A percentile compares a stretch with the other conserved stretches of the same genome.
These are phyloP conservation scores for Epinephelus lanceolatus DNA, from an alignment of 2,113 vertebrate genomes.

Conservation along the genomic window DNA sequence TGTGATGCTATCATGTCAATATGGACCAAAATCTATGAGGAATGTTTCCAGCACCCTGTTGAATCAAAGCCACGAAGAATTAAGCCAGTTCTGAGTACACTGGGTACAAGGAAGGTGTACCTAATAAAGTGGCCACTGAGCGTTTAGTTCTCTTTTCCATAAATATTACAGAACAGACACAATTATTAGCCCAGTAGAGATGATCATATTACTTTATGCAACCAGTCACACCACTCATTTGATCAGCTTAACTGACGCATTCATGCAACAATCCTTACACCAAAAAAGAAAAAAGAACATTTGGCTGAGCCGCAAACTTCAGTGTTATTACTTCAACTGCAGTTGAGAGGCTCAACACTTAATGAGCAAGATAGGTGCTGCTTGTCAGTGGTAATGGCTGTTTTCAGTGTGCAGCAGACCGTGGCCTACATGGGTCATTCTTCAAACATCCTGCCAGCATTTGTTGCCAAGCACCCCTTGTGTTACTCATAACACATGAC, in stretches of 20 bases:
- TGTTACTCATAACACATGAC: slow-evolving; percentile 76
- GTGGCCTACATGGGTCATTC: slow-evolving; percentile 66
- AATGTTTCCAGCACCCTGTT: too few relatives aligned
- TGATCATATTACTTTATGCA: background rate
- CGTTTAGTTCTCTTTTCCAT: background rate
- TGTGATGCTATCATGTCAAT: too few relatives aligned
- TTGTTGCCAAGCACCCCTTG: slow-evolving; percentile 73
- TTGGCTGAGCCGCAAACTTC: slow-evolving; percentile 32
- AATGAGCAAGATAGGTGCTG: slow-evolving; percentile 76
- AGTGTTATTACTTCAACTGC: slow-evolving; percentile 55
- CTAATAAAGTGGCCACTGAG: too few relatives aligned
- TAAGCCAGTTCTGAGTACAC: too few relatives aligned
- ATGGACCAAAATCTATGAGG: too few relatives aligned
- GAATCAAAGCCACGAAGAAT: too few relatives aligned
- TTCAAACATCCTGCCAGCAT: slow-evolving; percentile 77
- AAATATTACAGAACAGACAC: background rate
- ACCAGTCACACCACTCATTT: background rate
- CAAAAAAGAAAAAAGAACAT: slow-evolving; percentile 13
- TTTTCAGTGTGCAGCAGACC: slow-evolving; percentile 77
- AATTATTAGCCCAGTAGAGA: background rate
- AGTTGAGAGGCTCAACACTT: slow-evolving; percentile 59
- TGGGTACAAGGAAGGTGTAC: too few relatives aligned
- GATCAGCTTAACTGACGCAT: background rate
- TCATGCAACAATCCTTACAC: slow-evolving; percentile 20
- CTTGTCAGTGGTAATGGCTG: slow-evolving; percentile 79